phyloP scores from a whole-genome alignment of 1,140 invertebrate genomes.

The Bombus breviceps region DNA sequence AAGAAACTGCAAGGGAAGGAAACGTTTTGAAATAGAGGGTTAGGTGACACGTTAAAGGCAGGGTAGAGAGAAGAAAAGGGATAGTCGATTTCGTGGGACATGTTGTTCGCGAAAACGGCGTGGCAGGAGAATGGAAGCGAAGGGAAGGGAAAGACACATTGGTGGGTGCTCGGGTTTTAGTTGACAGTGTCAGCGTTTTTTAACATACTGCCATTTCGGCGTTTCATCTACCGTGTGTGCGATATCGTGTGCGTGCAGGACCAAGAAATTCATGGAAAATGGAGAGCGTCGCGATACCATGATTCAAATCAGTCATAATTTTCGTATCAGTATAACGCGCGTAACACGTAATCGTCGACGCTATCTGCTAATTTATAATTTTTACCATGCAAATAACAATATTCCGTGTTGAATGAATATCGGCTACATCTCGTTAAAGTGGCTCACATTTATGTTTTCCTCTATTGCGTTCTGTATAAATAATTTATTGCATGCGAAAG shows the following conservation, averaged over 20 bases:
- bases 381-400: not conserved
- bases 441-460: not conserved
- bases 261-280: slow-evolving; percentile 31
- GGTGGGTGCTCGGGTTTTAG: slow-evolving; percentile 46
- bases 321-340: not conserved
- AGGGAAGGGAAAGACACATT: slow-evolving; percentile 41
- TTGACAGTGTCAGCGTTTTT: slow-evolving; percentile 70
- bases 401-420: not conserved
- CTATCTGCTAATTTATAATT: slow-evolving; percentile 16
- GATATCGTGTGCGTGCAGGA: slow-evolving; percentile 32
- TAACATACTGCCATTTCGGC: slow-evolving; percentile 70
- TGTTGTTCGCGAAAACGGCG: not conserved
- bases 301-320: slow-evolving; percentile 24
- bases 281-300: not conserved
- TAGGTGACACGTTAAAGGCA: slow-evolving; percentile 6
- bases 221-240: slow-evolving; percentile 52
- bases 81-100: slow-evolving; percentile 19
- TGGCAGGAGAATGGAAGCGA: not conserved
- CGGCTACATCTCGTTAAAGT: not conserved
- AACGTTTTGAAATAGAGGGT: slow-evolving; percentile 27
- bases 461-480: slow-evolving; percentile 6
- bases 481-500: slow-evolving; percentile 30
- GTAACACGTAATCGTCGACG: slow-evolving; percentile 15
- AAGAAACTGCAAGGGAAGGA: not conserved
- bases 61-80: not conserved